Base-by-base conservation (phyloP, 1,140 invertebrate genomes). In the Drosophila athabasca region DNA sequence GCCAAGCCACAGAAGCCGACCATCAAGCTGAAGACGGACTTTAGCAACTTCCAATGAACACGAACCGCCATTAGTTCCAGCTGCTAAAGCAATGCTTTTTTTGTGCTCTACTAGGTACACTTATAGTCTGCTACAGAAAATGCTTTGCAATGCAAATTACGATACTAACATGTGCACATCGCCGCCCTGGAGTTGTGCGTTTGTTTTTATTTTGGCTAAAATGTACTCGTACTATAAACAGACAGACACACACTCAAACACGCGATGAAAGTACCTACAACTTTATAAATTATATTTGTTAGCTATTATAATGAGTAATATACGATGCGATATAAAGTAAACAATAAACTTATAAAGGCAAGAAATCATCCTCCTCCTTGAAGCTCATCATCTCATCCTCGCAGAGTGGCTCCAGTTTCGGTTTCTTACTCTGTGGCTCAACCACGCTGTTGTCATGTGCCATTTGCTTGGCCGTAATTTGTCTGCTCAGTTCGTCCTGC, bases 11-110 rank as follows among this genome's bases (percentile, higher is more conserved):
- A 95, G 79, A 94, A 94, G 66, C 96, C 96, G 52, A 96, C 97
- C 8, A 99, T 99, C 80, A 97, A 98, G 92, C 93, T 99, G 48
- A 99, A 98, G 94, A 99, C 97, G 15, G 97, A 98, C 92, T 99
- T 99, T 91, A 97, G 97, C 79, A 98, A 99, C 93, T 99, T 97
- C 53, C 90, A 91, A 62, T 91, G 71, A 77, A 61, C 15, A 48
- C 26, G 43, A 35, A 46, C 57, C 75, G 29, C 54, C 26, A 31
- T 48, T 53, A 39, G 35, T 39, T 39, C 11, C 11, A 60, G 17
- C 41, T 29, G 70, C 53, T 57, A 68, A 41, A 57, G 62, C 62
- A 57, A 43, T 26, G 22, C 35, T 39, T 39, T 3, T 39, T 39
- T 39, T 39, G 35, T 39, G 35, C 35, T 39, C 35, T 13, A 39